Evolutionary conservation across 2,888 invertebrate species (phyloP).

Genomic region (Microplitis deprimator): DNA sequence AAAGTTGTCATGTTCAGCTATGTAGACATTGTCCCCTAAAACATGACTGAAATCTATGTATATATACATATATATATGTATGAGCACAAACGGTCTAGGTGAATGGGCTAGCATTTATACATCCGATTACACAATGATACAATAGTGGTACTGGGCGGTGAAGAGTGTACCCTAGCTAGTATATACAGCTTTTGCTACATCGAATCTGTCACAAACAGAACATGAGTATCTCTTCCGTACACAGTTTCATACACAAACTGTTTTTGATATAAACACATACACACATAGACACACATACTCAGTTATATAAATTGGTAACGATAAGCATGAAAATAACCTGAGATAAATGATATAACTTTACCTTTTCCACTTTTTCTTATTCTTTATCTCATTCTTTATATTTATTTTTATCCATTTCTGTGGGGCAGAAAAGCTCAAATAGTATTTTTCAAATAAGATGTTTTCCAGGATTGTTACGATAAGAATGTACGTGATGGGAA

Average conservation of each 20-base stretch:
- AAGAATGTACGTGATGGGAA: constrained; percentile 31
- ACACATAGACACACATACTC: background rate
- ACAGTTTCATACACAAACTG: background rate
- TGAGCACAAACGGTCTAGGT: background rate
- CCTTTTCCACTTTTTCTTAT: constrained; percentile 4
- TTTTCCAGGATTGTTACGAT: constrained; percentile 19
- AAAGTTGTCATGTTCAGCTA: constrained; percentile 27
- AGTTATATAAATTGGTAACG: background rate
- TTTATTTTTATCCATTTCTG: constrained; percentile 15
- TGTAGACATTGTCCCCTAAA: constrained; percentile 19
- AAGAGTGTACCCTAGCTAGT: constrained; percentile 19
- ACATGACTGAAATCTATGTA: constrained; percentile 14
- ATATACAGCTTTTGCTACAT: constrained; percentile 27
- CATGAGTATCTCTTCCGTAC: background rate
- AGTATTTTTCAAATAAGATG: constrained; percentile 12
- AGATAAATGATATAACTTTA: constrained; percentile 10
- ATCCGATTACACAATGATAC: constrained; percentile 34
- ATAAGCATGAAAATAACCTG: constrained; percentile 3
- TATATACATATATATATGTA: background rate
- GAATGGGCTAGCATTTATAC: constrained; percentile 21
- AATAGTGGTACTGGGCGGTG: constrained; percentile 14
- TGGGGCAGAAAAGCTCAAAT: background rate
- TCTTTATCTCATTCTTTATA: constrained; percentile 10
- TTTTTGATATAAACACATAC: background rate
- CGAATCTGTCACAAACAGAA: constrained; percentile 29